Conservation (phyloP, 2,797 vertebrate genomes). For the Hypotaenidia okinawae region DNA sequence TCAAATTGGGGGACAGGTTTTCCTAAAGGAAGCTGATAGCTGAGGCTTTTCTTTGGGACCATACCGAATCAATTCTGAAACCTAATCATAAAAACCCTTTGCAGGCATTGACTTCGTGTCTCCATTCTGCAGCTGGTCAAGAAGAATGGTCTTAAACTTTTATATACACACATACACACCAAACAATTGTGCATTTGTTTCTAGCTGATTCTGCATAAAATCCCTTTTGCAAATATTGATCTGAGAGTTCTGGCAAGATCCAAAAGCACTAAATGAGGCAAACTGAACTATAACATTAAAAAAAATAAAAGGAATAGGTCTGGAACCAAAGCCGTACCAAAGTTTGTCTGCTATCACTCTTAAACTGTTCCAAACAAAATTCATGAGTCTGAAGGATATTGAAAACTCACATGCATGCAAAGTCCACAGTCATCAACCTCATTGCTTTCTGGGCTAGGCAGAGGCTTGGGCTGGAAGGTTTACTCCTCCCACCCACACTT, state of each 20-base stretch:
- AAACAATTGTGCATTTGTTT: background rate
- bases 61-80: background rate
- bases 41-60: background rate
- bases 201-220: background rate
- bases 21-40: background rate
- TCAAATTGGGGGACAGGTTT: background rate
- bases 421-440: background rate
- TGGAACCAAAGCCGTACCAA: background rate
- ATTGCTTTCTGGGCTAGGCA: background rate
- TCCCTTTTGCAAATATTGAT: background rate
- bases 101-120: background rate
- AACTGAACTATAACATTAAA: background rate
- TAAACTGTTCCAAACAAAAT: background rate
- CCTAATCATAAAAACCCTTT: background rate
- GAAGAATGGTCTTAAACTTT: background rate
- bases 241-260: background rate
- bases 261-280: background rate
- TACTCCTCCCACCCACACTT: background rate
- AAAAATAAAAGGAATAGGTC: background rate
- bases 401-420: background rate
- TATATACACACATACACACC: background rate
- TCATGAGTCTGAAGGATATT: background rate
- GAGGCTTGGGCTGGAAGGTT: background rate
- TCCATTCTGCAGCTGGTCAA: background rate
- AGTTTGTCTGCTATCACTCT: background rate